Evolutionary conservation across 2,797 vertebrate species (phyloP), one percentile per base, ranked within the genome.

Genomic region (Natrix natrix): DNA sequence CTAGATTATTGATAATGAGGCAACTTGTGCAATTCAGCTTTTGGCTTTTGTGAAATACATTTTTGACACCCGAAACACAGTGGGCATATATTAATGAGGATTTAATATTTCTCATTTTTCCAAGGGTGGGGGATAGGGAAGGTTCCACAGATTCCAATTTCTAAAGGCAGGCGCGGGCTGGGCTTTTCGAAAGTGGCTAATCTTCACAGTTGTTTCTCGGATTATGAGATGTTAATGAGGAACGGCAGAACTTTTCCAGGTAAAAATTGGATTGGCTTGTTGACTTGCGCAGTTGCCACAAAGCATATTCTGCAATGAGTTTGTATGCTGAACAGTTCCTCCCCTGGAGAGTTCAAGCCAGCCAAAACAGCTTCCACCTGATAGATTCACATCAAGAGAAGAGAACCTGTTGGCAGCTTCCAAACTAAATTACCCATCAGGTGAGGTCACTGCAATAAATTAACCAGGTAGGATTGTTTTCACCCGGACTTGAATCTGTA

Each of bases 1-100:
- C 98, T 97, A 97, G 98, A 99, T 99, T 98, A 98, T 98, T 97
- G 97, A 98, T 97, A 98, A 98, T 98, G 98, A 98, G 98, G 98
- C 93, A 95, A 97, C 98, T 98, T 98, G 98, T 98, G 98, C 97
- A 97, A 97, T 94, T 94, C 96, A 95, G 97, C 97, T 97, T 97
- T 97, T 97, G 97, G 97, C 97, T 97, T 97, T 97, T 96, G 96
- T 96, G 97, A 97, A 98, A 97, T 97, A 96, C 94, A 96, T 96
- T 97, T 97, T 98, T 97, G 97, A 98, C 97, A 98, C 96, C 96
- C 88, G 97, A 97, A 98, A 98, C 97, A 97, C 96, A 97, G 95
- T 95, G 96, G 96, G 97, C 97, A 98, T 96, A 94, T 97, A 96
- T 97, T 98, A 98, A 97, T 97, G 97, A 98, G 97, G 97, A 97